Percentiles rank a stretch among this genome's conserved stretches.
Conservation (phyloP, 2,797 vertebrate genomes). For the Liparis tanakae region DNA sequence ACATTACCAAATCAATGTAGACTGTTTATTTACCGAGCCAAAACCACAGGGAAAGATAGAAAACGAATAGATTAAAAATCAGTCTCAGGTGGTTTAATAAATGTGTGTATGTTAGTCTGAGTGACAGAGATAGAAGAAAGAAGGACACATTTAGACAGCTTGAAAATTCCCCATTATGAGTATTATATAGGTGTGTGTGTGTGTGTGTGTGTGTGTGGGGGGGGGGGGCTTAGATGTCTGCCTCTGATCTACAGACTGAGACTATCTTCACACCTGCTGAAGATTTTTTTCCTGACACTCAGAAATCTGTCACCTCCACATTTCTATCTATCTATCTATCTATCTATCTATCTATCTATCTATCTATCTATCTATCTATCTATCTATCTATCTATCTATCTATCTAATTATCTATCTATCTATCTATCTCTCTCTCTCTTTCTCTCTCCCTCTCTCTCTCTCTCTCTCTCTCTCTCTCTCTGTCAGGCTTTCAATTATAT, state of each 20-base stretch:
- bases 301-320: conserved; percentile 62
- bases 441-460: conserved; percentile 2
- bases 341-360: neutral
- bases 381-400: neutral
- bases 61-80: conserved; percentile 10
- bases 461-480: neutral
- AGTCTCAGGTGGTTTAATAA: conserved; percentile 13
- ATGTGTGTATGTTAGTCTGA: conserved; percentile 26
- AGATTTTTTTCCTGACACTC: conserved; percentile 54
- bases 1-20: neutral
- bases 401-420: no score
- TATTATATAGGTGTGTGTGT: neutral
- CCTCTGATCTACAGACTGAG: conserved; percentile 54
- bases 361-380: conserved; percentile 4
- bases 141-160: conserved; percentile 42
- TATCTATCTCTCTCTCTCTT: neutral
- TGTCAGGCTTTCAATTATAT: conserved; percentile 31
- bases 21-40: neutral
- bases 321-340: conserved; percentile 5
- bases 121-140: conserved; percentile 11
- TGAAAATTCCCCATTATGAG: conserved; percentile 12
- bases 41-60: neutral
- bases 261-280: conserved; percentile 63
- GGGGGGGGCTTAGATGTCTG: neutral
- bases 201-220: neutral